A percentile compares a stretch with the other conserved stretches of the same genome.
Evolutionary conservation across 1,140 invertebrate species (phyloP).

Genomic region (Cotesia chilonis): DNA sequence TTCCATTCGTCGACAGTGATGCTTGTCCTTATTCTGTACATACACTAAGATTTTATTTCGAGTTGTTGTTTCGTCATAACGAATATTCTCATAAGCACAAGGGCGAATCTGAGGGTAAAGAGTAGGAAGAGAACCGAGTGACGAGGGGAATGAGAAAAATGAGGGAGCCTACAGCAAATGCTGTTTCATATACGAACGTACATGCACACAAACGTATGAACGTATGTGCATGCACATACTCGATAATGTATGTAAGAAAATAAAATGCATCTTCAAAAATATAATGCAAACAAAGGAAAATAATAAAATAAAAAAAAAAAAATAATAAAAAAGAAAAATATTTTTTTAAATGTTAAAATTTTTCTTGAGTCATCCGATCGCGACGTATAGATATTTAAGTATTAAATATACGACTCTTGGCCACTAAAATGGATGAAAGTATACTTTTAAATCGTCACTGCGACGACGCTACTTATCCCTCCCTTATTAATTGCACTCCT

Average conservation of each 20-base stretch:
- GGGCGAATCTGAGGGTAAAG: constrained; percentile 15
- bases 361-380: too few relatives aligned
- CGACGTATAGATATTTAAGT: background rate
- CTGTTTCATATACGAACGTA: background rate
- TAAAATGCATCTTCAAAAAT: constrained; percentile 27
- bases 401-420: constrained; percentile 41
- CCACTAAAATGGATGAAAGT: constrained; percentile 53
- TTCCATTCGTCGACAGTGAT: background rate
- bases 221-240: background rate
- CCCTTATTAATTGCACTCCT: constrained; percentile 31
- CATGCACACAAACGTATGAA: constrained; percentile 5
- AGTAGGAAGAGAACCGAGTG: constrained; percentile 26
- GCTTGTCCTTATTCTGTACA: background rate
- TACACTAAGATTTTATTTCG: constrained; percentile 20
- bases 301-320: constrained; percentile 5
- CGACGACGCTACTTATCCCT: constrained; percentile 36
- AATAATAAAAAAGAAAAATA: constrained; percentile 13
- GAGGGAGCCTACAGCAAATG: background rate
- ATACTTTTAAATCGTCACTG: constrained; percentile 21
- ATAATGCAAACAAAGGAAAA: constrained; percentile 30
- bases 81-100: constrained; percentile 5
- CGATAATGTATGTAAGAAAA: constrained; percentile 25
- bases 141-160: constrained; percentile 6
- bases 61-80: constrained; percentile 9
- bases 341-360: background rate